A percentile compares a stretch with the other conserved stretches of the same genome.
Conservation (phyloP, 2,113 vertebrate genomes). For the Callorhinus ursinus region DNA sequence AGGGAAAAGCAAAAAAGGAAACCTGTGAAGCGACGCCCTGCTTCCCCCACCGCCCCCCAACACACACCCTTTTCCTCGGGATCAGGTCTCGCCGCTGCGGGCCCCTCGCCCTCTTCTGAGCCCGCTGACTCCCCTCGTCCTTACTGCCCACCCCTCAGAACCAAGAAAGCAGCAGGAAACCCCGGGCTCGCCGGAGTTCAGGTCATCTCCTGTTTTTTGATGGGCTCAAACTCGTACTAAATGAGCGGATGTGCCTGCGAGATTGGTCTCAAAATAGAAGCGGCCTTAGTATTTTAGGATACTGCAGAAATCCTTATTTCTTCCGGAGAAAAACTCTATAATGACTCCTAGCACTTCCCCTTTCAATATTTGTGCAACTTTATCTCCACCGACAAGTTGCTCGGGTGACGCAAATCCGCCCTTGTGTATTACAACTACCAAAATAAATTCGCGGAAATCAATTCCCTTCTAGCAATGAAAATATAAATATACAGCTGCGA, state of each 20-base stretch:
- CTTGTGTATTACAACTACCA: conserved; percentile 94
- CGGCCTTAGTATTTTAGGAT: conserved; percentile 98
- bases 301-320: conserved; percentile 99
- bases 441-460: conserved; percentile 94
- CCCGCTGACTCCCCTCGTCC: not conserved
- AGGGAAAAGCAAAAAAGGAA: not conserved
- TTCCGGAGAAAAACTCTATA: conserved; percentile 97
- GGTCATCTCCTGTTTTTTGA: conserved; percentile 97
- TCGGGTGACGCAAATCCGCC: conserved; percentile 99
- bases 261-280: conserved; percentile 96
- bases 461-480: conserved; percentile 93
- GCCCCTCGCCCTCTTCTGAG: not conserved
- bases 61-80: not conserved
- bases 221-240: conserved; percentile 93
- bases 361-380: conserved; percentile 99
- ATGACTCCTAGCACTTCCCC: conserved; percentile 97
- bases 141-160: conserved; percentile 58
- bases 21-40: not conserved
- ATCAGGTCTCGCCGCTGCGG: not conserved
- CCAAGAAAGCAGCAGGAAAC: conserved; percentile 86
- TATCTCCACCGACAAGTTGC: conserved; percentile 98
- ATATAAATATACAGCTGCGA: conserved; percentile 95
- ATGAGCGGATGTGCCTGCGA: conserved; percentile 98
- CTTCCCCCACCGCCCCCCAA: too few species aligned
- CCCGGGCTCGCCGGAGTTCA: conserved; percentile 84